phyloP scores from a whole-genome alignment of 2,797 vertebrate genomes.

The Muscicapa comitata region DNA sequence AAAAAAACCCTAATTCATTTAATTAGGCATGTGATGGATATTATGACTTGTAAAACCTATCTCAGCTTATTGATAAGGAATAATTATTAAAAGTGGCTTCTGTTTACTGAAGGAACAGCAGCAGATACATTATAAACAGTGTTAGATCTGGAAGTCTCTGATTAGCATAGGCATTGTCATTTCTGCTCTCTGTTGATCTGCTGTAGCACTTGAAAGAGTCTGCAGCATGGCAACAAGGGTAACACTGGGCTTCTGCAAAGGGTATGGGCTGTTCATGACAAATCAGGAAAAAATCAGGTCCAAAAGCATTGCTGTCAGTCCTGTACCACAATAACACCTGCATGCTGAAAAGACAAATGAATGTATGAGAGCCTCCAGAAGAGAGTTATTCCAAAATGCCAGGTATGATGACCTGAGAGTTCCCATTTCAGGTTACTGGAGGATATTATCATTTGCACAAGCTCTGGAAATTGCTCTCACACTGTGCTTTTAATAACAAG shows the following conservation, averaged over 20 bases:
- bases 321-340: neutral
- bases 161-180: neutral
- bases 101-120: neutral
- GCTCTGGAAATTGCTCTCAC: neutral
- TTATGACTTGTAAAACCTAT: constrained; percentile 51
- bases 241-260: neutral
- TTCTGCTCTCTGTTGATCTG: neutral
- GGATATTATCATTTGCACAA: neutral
- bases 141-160: neutral
- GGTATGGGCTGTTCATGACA: neutral
- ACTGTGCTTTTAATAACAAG: constrained; percentile 34
- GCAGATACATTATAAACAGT: neutral
- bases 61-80: constrained; percentile 58
- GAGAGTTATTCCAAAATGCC: neutral
- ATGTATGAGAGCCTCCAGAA: neutral
- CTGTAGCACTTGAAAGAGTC: neutral
- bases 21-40: constrained; percentile 40
- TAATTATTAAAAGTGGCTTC: constrained; percentile 23
- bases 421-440: neutral
- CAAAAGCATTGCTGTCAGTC: neutral
- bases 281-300: neutral
- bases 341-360: neutral
- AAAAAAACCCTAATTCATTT: neutral
- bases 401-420: neutral
- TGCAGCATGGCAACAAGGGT: neutral